Base-by-base conservation (phyloP, 1,140 invertebrate species). In the Drosophila obscura region DNA sequence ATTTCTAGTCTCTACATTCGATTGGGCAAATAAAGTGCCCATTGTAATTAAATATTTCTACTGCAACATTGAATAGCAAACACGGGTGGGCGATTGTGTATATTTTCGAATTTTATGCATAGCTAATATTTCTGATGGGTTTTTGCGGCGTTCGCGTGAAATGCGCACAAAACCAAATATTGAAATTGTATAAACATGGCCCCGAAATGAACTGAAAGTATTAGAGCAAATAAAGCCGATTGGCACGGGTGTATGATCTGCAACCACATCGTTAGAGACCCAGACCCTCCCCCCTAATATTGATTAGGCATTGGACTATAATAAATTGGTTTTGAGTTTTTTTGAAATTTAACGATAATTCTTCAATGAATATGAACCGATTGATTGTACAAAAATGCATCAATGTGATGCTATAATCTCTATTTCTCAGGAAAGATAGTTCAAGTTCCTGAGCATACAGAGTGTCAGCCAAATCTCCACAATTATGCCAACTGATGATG, bases 41-140 rank as follows among this genome's bases (percentile, higher is more conserved):
- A 72, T 85, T 78, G 77, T 88, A 82, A 87, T 87, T 88, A 88
- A 88, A 87, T 87, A 87, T 85, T 88, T 79, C 59, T 63, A 76
- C 68, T 60, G 59, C 45, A 35, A 56, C 85, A 81, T 85, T 75
- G 59, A 72, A 87, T 49, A 45, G 24, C 59, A 72, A 73, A 64
- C 43, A 77, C 4, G 53, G 24, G 50, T 39, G 39, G 16, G 8
- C 49, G 43, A 13, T 7, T 45, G 57, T 5, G 24, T 48, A 44
- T 11, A 43, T 43, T 67, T 41, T 41, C 39, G 24, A 57, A 41
- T 49, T 68, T 41, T 24, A 24, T 41, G 63, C n/a, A 26, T 26
- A 26, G 52, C 65, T 69, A 69, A 46, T 51, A 49, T 44, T 4
- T 41, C 41, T 55, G 50, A 55, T 64, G 39, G 51, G 43, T 43